phyloP scores from a whole-genome alignment of 2,113 vertebrate genomes.

The Ifrita kowaldi region DNA sequence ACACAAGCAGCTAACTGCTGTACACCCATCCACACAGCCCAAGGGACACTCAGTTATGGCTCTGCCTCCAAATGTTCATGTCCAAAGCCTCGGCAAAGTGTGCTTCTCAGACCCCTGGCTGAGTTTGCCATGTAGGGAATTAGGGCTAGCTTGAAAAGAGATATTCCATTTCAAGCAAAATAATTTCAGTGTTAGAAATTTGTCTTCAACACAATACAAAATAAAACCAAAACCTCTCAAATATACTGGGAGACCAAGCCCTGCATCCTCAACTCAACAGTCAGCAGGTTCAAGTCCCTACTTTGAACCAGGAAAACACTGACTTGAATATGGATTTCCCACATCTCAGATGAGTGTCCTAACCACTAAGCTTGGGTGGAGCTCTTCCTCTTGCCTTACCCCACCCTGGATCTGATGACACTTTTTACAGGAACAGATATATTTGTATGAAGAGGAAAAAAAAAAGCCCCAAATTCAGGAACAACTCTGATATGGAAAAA shows the following conservation, averaged over 20 bases:
- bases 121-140: background rate
- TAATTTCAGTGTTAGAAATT: background rate
- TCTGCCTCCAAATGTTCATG: conserved; percentile 4
- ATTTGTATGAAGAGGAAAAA: background rate
- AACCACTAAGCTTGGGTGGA: conserved; percentile 56
- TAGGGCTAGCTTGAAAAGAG: background rate
- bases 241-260: background rate
- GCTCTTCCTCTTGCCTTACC: conserved; percentile 46
- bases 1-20: background rate
- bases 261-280: background rate
- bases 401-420: conserved; percentile 55
- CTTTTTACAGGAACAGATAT: conserved; percentile 36
- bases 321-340: conserved; percentile 26
- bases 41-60: background rate
- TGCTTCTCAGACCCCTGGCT: background rate
- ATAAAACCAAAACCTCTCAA: background rate
- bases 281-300: conserved; percentile 10
- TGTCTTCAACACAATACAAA: background rate
- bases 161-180: background rate
- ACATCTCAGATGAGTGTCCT: conserved; percentile 32
- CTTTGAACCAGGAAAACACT: conserved; percentile 49
- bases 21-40: background rate
- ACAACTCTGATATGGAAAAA: background rate
- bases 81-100: background rate
- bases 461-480: background rate